Conservation (phyloP, 2,797 vertebrate species). For the Parotocinclus haroldoi region DNA sequence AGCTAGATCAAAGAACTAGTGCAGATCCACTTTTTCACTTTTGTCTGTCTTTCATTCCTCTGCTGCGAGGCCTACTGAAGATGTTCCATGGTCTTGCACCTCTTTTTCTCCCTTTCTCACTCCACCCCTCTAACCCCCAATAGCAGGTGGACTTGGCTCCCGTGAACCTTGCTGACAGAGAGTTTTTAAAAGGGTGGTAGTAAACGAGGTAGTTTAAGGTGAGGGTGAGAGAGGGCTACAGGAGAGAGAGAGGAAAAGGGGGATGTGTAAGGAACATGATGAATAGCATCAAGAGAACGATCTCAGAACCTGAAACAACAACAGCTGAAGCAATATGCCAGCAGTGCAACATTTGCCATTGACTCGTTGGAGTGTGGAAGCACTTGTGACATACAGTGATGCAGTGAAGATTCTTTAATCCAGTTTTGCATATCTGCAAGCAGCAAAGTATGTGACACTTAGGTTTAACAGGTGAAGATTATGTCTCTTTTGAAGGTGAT, state of each 20-base stretch:
- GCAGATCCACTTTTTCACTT: slow-evolving; percentile 7
- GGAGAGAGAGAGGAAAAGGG: slow-evolving; percentile 31
- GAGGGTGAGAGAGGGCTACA: slow-evolving; percentile 35
- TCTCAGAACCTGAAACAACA: slow-evolving; percentile 70
- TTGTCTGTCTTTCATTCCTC: slow-evolving; percentile 13
- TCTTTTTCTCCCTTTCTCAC: slow-evolving; percentile 1
- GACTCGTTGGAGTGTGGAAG: slow-evolving; percentile 58
- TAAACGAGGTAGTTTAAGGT: slow-evolving; percentile 17
- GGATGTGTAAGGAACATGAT: slow-evolving; percentile 26
- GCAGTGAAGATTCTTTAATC: too few relatives aligned
- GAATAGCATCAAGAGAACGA: slow-evolving; percentile 35
- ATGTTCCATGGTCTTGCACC: slow-evolving; percentile 2
- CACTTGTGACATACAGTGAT: slow-evolving; percentile 20
- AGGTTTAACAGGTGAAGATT: too few relatives aligned
- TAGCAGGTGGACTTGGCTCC: slow-evolving; percentile 46
- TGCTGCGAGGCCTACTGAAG: slow-evolving; percentile 16
- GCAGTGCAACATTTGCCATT: slow-evolving; percentile 60
- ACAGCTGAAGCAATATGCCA: slow-evolving; percentile 65
- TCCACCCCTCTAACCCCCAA: slow-evolving; percentile 19
- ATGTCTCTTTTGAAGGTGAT: too few relatives aligned
- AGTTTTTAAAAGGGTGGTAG: slow-evolving; percentile 22
- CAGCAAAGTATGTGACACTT: too few relatives aligned
- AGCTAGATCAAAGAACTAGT: slow-evolving; percentile 10
- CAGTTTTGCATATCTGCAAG: too few relatives aligned
- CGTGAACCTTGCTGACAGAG: slow-evolving; percentile 28